A percentile compares a stretch with the other conserved stretches of the same genome.
phyloP scores from a whole-genome alignment of 2,888 invertebrate species.

The Isotomurus palustris region DNA sequence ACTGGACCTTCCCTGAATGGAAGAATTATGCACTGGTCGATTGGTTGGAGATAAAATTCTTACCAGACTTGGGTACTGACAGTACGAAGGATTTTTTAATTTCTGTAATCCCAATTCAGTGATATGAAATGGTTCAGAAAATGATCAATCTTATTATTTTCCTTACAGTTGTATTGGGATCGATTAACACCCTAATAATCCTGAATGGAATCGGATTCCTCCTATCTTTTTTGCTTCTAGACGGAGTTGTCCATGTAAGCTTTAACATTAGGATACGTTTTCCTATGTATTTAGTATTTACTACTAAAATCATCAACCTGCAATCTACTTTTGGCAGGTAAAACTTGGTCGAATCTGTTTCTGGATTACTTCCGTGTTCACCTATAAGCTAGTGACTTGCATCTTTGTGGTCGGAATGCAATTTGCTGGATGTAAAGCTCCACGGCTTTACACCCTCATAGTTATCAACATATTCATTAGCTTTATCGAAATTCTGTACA shows the following conservation, averaged over 20 bases:
- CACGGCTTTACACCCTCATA: conserved; percentile 10
- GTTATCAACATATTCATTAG: conserved; percentile 20
- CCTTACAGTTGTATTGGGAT: conserved; percentile 11
- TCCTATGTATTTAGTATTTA: neutral
- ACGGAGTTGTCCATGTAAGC: conserved; percentile 14
- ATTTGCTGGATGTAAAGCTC: conserved; percentile 13
- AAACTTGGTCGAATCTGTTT: conserved; percentile 6
- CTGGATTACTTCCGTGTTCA: conserved; percentile 23
- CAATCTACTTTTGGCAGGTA: conserved; percentile 4
- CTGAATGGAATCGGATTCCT: conserved; percentile 14
- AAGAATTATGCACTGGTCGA: too few relatives aligned
- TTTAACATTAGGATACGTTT: neutral
- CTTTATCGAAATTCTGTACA: conserved; percentile 19
- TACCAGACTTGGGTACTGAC: too few relatives aligned
- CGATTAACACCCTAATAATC: conserved; percentile 16
- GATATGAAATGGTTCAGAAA: too few relatives aligned
- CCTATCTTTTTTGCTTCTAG: conserved; percentile 15
- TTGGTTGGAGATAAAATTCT: too few relatives aligned
- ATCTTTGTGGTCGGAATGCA: conserved; percentile 19
- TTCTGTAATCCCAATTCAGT: too few relatives aligned
- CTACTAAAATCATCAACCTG: neutral
- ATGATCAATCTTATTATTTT: neutral
- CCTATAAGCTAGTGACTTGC: conserved; percentile 11
- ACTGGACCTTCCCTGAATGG: too few relatives aligned
- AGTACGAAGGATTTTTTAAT: too few relatives aligned